Conservation (phyloP, 2,888 invertebrate species). For the Hypercompe scribonia region DNA sequence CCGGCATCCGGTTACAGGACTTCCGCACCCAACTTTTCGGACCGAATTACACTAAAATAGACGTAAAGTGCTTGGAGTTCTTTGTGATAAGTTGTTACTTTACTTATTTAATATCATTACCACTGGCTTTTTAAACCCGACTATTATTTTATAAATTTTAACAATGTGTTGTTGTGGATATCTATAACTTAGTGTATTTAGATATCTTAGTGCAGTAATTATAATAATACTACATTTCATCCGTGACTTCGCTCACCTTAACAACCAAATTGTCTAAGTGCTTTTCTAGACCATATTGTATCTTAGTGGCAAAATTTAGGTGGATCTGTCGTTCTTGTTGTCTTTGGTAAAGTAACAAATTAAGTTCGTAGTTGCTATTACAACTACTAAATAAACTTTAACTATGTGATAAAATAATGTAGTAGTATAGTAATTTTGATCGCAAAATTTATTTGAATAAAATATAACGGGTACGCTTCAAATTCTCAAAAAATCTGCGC, state of each 20-base stretch:
- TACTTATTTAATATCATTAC: neutral
- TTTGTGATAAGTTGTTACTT: neutral
- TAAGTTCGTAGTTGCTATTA: too few species aligned
- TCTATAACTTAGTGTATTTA: neutral
- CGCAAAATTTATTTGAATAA: too few species aligned
- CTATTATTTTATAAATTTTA: neutral
- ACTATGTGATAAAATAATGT: too few species aligned
- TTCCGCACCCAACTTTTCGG: constrained; percentile 67
- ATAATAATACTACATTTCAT: too few species aligned
- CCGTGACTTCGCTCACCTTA: neutral
- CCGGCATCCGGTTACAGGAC: constrained; percentile 64
- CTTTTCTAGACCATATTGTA: neutral
- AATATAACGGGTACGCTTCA: too few species aligned
- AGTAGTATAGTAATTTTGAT: too few species aligned
- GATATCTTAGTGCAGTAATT: neutral
- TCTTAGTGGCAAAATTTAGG: too few species aligned
- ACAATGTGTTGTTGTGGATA: neutral
- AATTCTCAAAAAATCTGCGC: too few species aligned
- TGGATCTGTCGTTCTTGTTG: neutral
- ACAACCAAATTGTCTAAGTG: neutral
- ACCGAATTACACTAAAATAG: constrained; percentile 33
- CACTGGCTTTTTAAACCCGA: neutral
- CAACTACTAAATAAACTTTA: too few species aligned
- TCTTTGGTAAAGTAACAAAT: too few species aligned
- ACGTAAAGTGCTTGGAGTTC: constrained; percentile 21